phyloP scores from a whole-genome alignment of 2,113 vertebrate genomes.

The Cavia aperea region DNA sequence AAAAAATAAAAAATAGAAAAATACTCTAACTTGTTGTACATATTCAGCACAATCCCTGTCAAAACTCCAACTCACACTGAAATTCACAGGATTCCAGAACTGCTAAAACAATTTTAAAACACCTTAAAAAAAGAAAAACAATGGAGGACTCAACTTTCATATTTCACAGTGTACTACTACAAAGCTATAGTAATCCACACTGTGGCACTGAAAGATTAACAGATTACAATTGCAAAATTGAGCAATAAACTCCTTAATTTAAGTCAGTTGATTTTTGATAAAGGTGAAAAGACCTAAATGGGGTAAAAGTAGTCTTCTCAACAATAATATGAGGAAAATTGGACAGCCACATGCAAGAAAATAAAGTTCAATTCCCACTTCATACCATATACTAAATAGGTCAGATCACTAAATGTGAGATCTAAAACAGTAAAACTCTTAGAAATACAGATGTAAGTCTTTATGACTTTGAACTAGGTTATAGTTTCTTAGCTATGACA shows the following conservation, averaged over 20 bases:
- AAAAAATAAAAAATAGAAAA: not conserved
- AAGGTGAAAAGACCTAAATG: not conserved
- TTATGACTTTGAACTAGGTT: not conserved
- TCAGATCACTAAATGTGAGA: not conserved
- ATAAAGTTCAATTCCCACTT: not conserved
- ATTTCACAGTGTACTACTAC: not conserved
- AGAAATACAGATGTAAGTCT: not conserved
- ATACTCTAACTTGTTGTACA: not conserved
- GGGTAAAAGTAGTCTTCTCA: not conserved
- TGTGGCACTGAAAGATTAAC: not conserved
- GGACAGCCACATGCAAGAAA: not conserved
- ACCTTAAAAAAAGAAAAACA: not conserved
- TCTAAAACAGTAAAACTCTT: not conserved
- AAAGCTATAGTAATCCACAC: not conserved
- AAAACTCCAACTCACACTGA: conserved; percentile 11
- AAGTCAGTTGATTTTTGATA: not conserved
- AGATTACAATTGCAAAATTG: not conserved
- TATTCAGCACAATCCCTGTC: not conserved
- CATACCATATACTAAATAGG: not conserved
- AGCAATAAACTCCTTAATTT: not conserved
- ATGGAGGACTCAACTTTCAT: not conserved
- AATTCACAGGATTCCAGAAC: not conserved
- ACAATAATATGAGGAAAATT: not conserved
- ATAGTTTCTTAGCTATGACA: conserved; percentile 8
- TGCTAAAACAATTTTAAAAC: not conserved